Evolutionary conservation across 2,888 invertebrate genomes (phyloP).

Genomic region (Synergus umbraculus): DNA sequence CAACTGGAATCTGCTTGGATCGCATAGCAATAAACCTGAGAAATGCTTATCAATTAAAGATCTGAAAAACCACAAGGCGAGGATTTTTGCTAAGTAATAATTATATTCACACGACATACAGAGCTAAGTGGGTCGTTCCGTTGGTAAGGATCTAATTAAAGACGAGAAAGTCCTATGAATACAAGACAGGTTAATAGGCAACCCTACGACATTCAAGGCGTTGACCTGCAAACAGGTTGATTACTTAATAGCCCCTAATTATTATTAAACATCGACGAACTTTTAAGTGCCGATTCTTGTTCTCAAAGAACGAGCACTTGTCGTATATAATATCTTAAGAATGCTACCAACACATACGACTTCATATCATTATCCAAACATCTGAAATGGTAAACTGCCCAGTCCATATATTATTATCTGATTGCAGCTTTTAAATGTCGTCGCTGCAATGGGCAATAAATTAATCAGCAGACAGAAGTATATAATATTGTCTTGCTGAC

Average conservation of each 20-base stretch:
- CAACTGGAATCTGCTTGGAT: no score
- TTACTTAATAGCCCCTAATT: slow-evolving; percentile 19
- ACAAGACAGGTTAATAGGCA: slow-evolving; percentile 20
- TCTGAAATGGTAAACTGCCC: neutral
- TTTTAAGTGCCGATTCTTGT: neutral
- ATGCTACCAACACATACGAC: neutral
- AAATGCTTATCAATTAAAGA: neutral
- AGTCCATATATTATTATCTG: slow-evolving; percentile 10
- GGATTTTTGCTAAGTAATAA: neutral
- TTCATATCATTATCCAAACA: neutral
- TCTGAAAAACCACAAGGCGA: neutral
- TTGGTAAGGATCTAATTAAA: slow-evolving; percentile 10
- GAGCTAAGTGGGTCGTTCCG: neutral
- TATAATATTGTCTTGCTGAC: slow-evolving; percentile 10
- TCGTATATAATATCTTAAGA: neutral
- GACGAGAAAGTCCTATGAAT: neutral
- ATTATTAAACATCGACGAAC: neutral
- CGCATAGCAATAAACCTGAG: no score
- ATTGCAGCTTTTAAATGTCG: slow-evolving; percentile 3
- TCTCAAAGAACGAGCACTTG: neutral
- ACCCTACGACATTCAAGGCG: slow-evolving; percentile 2
- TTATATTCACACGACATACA: neutral
- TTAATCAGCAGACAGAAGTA: slow-evolving; percentile 8
- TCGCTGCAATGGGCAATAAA: slow-evolving; percentile 6
- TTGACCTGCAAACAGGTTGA: neutral